phyloP scores from a whole-genome alignment of 2,113 vertebrate species.

The Carassius auratus region DNA sequence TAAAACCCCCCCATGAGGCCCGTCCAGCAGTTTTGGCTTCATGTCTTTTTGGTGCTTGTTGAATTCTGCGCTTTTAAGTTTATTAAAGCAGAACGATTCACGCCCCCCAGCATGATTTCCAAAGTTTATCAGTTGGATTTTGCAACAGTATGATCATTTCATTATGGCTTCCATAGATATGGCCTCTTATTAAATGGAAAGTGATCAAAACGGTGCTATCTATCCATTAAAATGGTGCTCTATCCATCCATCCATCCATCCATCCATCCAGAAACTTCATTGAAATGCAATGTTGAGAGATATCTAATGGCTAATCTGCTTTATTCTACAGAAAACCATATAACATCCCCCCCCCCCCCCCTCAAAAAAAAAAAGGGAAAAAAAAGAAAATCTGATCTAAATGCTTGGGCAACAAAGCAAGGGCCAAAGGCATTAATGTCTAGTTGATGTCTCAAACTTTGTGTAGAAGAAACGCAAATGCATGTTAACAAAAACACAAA shows the following conservation, averaged over 20 bases:
- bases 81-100: background rate
- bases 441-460: background rate
- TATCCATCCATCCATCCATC: background rate
- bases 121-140: constrained; percentile 5
- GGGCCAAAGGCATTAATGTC: background rate
- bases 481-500: constrained; percentile 72
- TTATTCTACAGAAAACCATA: background rate
- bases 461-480: constrained; percentile 69
- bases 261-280: background rate
- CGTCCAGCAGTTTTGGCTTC: background rate
- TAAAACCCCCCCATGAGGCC: background rate
- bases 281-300: no score
- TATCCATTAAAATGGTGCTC: no score
- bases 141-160: background rate
- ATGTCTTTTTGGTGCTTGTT: background rate
- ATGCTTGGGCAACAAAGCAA: background rate
- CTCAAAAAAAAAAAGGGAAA: no score
- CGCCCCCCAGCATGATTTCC: background rate
- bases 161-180: no score
- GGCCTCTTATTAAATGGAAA: no score
- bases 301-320: background rate
- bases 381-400: background rate
- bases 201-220: no score
- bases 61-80: constrained; percentile 4
- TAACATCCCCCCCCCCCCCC: no score